phyloP scores from a whole-genome alignment of 2,113 vertebrate genomes.

The Oncorhynchus kisutch region DNA sequence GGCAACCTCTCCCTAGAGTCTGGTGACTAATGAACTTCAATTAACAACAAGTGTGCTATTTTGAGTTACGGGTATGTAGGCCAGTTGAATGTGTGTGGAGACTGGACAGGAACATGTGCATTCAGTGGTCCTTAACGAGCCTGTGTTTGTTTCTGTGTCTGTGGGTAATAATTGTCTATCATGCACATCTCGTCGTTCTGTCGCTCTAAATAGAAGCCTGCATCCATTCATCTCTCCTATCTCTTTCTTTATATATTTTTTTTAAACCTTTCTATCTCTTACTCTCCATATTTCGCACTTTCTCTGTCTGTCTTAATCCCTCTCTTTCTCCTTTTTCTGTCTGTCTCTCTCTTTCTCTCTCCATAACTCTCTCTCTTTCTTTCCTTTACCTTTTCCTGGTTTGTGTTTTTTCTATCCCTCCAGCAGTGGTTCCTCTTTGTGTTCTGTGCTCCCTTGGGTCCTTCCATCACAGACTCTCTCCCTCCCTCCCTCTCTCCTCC shows the following conservation, averaged over 20 bases:
- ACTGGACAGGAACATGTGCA: slow-evolving; percentile 31
- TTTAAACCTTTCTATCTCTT: neutral
- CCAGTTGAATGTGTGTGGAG: slow-evolving; percentile 6
- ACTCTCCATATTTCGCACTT: neutral
- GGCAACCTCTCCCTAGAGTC: too few species aligned
- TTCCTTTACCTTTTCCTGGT: neutral
- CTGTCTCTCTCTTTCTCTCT: neutral
- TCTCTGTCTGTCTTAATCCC: too few species aligned
- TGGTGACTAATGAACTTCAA: too few species aligned
- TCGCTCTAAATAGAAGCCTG: neutral
- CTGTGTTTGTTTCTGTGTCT: slow-evolving; percentile 15
- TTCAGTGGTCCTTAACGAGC: slow-evolving; percentile 23
- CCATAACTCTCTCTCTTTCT: neutral
- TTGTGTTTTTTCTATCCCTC: neutral
- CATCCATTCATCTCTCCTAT: slow-evolving; percentile 1
- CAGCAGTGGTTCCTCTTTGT: neutral
- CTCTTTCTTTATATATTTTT: neutral
- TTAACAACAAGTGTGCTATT: too few species aligned
- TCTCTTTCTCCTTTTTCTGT: neutral
- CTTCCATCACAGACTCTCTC: neutral
- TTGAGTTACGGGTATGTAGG: too few species aligned
- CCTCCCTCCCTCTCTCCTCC: neutral
- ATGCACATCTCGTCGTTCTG: slow-evolving; percentile 9
- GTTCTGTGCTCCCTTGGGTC: neutral
- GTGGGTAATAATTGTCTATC: slow-evolving; percentile 34